Base-by-base conservation (phyloP, 2,113 vertebrate genomes). In the Pagrus major region DNA sequence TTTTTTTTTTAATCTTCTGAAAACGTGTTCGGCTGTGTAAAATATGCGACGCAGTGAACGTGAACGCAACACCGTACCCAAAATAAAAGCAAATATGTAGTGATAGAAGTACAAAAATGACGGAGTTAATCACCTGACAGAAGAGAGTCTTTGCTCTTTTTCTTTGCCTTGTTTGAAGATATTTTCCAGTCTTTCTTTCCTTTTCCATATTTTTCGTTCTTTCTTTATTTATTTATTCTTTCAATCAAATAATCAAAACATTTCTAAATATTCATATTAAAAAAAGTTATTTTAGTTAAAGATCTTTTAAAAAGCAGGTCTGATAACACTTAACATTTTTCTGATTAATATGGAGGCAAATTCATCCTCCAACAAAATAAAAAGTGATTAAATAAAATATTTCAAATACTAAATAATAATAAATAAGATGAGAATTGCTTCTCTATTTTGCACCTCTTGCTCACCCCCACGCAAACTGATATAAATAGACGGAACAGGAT, bases 381-480 rank as follows among this genome's bases (percentile, higher is more conserved):
- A 29, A 4, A 39, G 9, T 23, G 20, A 33, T 5, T 29, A 27
- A 74, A 23, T 61, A 27, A n/a, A n/a, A n/a, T n/a, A n/a, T n/a
- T n/a, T n/a, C 2, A 46, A 35, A 25, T 9, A 39, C 1, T 59
- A 18, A 27, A 31, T n/a, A n/a, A n/a, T n/a, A n/a, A 68, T 59
- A 6, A 68, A 71, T 71, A 46, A 33, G 67, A 63, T 60, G 16
- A 33, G 2, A 5, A 42, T 83, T 71, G 46, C 21, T 59, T 20
- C n/a, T 9, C 2, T 23, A 5, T 52, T 77, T 73, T 64, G 11
- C 35, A 41, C 27, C 42, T 58, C 23, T 21, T 46, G 3, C 29
- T 78, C 25, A 33, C 44, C 29, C 39, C 37, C 39, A 64, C 23
- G n/a, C 68, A 25, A 76, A 77, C 39, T 60, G 4, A 64, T 56